A percentile compares a stretch with the other conserved stretches of the same genome.
phyloP scores from a whole-genome alignment of 2,797 vertebrate genomes.

The Syndactyla subalaris region DNA sequence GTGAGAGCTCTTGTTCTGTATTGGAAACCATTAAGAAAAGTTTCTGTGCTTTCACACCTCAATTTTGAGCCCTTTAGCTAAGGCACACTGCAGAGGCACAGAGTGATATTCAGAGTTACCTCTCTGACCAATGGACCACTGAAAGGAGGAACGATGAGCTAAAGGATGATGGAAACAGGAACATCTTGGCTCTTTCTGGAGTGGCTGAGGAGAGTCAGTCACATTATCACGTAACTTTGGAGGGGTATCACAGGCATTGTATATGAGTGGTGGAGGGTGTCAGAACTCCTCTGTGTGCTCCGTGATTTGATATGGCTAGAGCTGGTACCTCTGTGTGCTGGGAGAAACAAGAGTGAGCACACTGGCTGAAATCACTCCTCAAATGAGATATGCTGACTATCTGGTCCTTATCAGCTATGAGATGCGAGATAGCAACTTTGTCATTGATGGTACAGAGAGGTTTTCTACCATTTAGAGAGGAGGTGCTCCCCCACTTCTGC shows the following conservation, averaged over 20 bases:
- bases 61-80: background rate
- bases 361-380: background rate
- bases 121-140: background rate
- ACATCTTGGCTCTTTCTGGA: background rate
- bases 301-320: background rate
- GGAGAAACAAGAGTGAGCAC: background rate
- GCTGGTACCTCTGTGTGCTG: background rate
- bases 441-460: background rate
- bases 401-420: background rate
- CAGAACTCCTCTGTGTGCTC: background rate
- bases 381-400: background rate
- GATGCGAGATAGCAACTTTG: background rate
- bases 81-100: background rate
- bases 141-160: background rate
- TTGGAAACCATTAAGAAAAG: slow-evolving; percentile 30
- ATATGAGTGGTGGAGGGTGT: background rate
- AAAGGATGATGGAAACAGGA: background rate
- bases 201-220: background rate
- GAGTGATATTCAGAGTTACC: background rate
- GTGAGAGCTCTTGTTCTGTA: slow-evolving; percentile 44
- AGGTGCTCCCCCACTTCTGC: background rate
- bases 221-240: fast-evolving
- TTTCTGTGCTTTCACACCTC: background rate
- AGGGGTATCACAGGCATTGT: background rate
- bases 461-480: background rate